Conservation (phyloP, 2,113 vertebrate genomes). For the Ageneiosus marmoratus region DNA sequence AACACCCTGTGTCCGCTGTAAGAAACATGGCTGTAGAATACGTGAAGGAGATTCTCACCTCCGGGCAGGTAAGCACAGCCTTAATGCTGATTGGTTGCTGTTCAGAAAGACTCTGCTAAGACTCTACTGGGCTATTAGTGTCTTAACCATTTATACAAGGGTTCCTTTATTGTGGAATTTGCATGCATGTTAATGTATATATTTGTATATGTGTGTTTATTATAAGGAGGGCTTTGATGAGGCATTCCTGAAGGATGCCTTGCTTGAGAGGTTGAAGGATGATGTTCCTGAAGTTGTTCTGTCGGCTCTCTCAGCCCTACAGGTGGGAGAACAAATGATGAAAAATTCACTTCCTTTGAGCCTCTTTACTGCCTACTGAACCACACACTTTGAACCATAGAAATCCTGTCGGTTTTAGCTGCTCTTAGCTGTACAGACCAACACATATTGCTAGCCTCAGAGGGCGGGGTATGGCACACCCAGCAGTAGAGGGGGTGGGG, state of each 20-base stretch:
- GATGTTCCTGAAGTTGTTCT: constrained; percentile 81
- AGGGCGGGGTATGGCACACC: no score
- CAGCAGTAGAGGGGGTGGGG: no score
- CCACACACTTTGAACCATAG: no score
- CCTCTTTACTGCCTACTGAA: no score
- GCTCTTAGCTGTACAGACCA: no score
- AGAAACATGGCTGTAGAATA: constrained; percentile 83
- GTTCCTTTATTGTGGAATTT: no score
- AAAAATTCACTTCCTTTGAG: no score
- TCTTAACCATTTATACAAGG: no score
- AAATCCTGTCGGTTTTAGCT: no score
- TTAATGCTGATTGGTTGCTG: not conserved
- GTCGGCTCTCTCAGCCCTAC: constrained; percentile 76
- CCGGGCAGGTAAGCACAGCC: constrained; percentile 75
- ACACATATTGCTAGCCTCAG: no score
- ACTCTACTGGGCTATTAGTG: no score
- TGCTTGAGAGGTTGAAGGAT: constrained; percentile 82
- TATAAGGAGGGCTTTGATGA: constrained; percentile 81
- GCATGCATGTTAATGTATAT: not conserved
- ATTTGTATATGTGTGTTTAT: constrained; percentile 25
- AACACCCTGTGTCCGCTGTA: constrained; percentile 85
- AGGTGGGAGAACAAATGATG: constrained; percentile 69
- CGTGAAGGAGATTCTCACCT: constrained; percentile 75
- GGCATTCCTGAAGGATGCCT: constrained; percentile 82
- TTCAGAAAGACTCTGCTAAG: no score